Conservation (phyloP, 2,797 vertebrate species). For the Coregonus sp. region DNA sequence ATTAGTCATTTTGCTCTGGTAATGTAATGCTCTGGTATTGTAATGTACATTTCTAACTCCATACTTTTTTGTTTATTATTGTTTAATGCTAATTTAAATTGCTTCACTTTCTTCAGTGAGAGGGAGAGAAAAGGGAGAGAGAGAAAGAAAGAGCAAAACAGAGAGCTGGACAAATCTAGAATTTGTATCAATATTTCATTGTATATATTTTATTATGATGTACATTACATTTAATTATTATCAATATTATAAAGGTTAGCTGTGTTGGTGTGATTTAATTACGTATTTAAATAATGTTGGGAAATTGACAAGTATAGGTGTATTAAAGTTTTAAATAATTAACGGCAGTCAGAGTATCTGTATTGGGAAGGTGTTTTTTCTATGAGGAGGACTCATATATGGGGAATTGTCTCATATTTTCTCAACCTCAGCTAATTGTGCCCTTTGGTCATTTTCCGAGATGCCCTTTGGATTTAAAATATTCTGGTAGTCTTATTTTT, state of each 20-base stretch:
- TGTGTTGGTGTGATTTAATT: constrained; percentile 84
- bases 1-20: not conserved
- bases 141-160: constrained; percentile 65
- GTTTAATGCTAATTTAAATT: constrained; percentile 40
- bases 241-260: constrained; percentile 78
- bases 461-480: constrained; percentile 65
- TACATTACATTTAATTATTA: constrained; percentile 82
- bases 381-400: constrained; percentile 67
- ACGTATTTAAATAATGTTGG: constrained; percentile 76
- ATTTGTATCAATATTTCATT: constrained; percentile 80
- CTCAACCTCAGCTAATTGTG: constrained; percentile 70
- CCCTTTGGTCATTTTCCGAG: constrained; percentile 71
- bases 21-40: not conserved
- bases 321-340: constrained; percentile 76
- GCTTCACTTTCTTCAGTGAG: not conserved
- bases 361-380: constrained; percentile 70
- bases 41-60: not conserved
- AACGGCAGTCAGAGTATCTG: constrained; percentile 62
- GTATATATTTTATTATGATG: constrained; percentile 85
- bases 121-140: constrained; percentile 27
- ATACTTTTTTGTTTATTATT: constrained; percentile 24
- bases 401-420: constrained; percentile 68
- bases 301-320: constrained; percentile 74
- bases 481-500: constrained; percentile 70
- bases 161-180: constrained; percentile 64